These are phyloP conservation scores for Melanaphis sacchari DNA, from an alignment of 1,140 invertebrate species.

Conservation along the genomic window DNA sequence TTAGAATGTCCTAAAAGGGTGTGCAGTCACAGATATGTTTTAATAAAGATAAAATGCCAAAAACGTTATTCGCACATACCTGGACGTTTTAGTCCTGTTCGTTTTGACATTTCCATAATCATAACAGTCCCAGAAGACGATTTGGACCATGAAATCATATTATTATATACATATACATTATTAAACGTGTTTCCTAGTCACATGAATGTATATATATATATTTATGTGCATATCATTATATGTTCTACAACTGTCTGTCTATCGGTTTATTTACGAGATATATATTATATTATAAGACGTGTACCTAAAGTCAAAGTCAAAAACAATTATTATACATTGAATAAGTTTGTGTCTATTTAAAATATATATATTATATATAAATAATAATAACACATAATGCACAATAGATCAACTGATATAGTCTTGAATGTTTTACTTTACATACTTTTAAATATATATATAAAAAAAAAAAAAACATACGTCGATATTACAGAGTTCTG, in stretches of 20 bases:
- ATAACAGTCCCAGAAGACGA: neutral
- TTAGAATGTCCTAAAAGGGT: neutral
- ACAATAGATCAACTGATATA: neutral
- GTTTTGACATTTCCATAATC: constrained; percentile 19
- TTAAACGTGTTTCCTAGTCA: neutral
- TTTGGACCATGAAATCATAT: neutral
- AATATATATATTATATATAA: neutral
- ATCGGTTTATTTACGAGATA: neutral
- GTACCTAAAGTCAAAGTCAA: neutral
- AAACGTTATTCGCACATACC: neutral
- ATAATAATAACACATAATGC: neutral
- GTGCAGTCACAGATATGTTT: constrained; percentile 2
- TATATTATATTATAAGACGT: neutral
- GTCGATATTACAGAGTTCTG: neutral
- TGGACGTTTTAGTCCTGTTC: neutral
- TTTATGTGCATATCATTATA: neutral
- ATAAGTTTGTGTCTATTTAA: neutral
- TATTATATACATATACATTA: neutral
- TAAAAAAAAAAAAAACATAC: neutral
- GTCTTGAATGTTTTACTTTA: neutral
- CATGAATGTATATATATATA: neutral
- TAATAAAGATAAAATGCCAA: constrained; percentile 13
- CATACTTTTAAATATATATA: neutral
- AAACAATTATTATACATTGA: neutral
- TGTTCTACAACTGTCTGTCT: neutral